Conservation (phyloP, 2,888 invertebrate species). For the Andrena flavipes region DNA sequence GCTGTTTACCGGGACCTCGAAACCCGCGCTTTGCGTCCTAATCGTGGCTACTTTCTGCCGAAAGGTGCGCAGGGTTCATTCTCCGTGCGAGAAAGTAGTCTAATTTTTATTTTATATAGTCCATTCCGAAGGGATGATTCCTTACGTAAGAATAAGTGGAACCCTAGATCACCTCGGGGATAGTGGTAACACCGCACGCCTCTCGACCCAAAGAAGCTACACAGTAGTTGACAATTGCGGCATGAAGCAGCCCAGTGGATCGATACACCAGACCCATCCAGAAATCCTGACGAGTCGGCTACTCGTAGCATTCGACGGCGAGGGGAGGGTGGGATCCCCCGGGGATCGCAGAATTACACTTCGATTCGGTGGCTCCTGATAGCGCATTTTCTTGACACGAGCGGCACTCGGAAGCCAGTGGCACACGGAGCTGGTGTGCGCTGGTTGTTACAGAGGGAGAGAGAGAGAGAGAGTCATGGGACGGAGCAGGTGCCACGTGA, state of each 20-base stretch:
- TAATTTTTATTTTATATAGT: too few relatives aligned
- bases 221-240: not conserved
- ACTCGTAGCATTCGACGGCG: constrained; percentile 2
- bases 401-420: constrained; percentile 30
- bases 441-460: constrained; percentile 22
- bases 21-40: constrained; percentile 19
- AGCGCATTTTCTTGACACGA: constrained; percentile 56
- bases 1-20: not conserved
- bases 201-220: not conserved
- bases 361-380: constrained; percentile 57
- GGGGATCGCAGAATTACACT: constrained; percentile 53
- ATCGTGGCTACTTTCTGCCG: not conserved
- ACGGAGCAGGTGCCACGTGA: constrained; percentile 70
- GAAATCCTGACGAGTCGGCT: constrained; percentile 17
- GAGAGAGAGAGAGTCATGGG: constrained; percentile 38
- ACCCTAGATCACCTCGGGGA: too few relatives aligned
- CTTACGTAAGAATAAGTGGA: too few relatives aligned
- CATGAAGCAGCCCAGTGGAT: not conserved
- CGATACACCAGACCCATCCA: constrained; percentile 1
- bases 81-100: not conserved
- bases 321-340: constrained; percentile 18
- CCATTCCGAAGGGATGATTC: too few relatives aligned
- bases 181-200: not conserved
- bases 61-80: not conserved
- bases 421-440: constrained; percentile 18